These are phyloP conservation scores for Cotesia chilonis DNA, from an alignment of 1,140 invertebrate genomes.

Conservation along the genomic window DNA sequence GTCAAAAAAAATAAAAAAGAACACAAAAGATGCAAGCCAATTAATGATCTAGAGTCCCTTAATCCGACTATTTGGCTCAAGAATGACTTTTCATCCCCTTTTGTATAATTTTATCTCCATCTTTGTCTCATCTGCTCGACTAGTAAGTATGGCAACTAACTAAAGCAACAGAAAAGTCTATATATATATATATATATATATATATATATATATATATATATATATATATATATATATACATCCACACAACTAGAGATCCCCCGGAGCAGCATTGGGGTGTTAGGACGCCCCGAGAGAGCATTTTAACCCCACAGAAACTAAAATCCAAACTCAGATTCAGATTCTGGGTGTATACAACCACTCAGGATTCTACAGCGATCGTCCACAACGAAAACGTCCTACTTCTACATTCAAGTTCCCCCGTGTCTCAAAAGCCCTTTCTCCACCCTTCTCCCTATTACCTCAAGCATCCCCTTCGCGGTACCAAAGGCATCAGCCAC, in stretches of 20 bases:
- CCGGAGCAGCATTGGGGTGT: slow-evolving; percentile 33
- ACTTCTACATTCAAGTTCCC: not conserved
- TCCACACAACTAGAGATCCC: slow-evolving; percentile 24
- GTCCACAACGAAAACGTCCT: slow-evolving; percentile 32
- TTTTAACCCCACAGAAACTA: slow-evolving; percentile 31
- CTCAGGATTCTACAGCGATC: slow-evolving; percentile 28
- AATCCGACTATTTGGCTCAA: slow-evolving; percentile 45
- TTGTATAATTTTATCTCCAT: slow-evolving; percentile 41
- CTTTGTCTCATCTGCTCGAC: not conserved
- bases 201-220: no score
- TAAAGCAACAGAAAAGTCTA: no score
- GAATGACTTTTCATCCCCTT: slow-evolving; percentile 44
- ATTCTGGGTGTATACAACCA: slow-evolving; percentile 7
- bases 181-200: no score
- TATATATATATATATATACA: no score
- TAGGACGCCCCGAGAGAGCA: slow-evolving; percentile 36
- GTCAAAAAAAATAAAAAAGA: slow-evolving; percentile 3
- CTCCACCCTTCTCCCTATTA: slow-evolving; percentile 16
- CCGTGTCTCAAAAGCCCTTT: not conserved
- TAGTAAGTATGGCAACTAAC: no score
- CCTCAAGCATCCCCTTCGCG: slow-evolving; percentile 28
- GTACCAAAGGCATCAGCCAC: slow-evolving; percentile 59
- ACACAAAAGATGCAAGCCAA: slow-evolving; percentile 34
- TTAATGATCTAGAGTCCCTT: slow-evolving; percentile 43
- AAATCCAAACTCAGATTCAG: not conserved